Base-by-base conservation (phyloP, 2,888 invertebrate genomes). In the Monochamus alternatus region DNA sequence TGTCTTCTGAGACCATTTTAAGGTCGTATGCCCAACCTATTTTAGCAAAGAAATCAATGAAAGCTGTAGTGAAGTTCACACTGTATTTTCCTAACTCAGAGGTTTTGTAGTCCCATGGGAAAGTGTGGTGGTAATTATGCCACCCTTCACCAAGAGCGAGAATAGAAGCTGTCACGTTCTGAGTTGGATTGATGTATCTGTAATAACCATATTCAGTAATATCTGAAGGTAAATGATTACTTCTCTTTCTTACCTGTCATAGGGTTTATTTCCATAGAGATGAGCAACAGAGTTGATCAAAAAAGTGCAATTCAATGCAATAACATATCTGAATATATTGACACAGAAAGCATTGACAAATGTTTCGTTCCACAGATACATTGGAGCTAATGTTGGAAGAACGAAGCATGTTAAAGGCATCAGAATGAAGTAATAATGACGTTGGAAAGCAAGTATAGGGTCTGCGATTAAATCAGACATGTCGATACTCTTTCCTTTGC, bases 221-320 rank as follows among this genome's bases (percentile, higher is more conserved):
- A 32, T n/a, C 1, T 58, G n/a, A 60, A 8, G 8, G 1, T 32
- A 31, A 7, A n/a, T 12, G 14, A 14, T 7, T 14, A 58, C 12
- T 81, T 80, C 10, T 74, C 75, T 7, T 80, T 79, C 63, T 63
- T 88, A 92, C 90, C 90, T 93, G 88, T 97, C 95, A 86, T 95
- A 95, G 14, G 95, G 95, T 83, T 93, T 93, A 84, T 92, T 91
- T 68, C 95, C 95, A 90, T 93, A 95, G 84, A 94, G 92, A 90
- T 97, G 97, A 1, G 97, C 97, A 2, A 95, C 95, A 78, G 95
- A 96, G 90, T 97, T 97, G 52, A 97, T 96, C 76, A 95, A 90
- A 97, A 97, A 97, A 1, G 97, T 97, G 75, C 94, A 93, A 88
- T 97, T 95, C 72, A 97, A 91, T 63, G 94, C 93, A 87, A 94